Evolutionary conservation across 2,888 invertebrate genomes (phyloP).

Genomic region (Agonum fuliginosum): DNA sequence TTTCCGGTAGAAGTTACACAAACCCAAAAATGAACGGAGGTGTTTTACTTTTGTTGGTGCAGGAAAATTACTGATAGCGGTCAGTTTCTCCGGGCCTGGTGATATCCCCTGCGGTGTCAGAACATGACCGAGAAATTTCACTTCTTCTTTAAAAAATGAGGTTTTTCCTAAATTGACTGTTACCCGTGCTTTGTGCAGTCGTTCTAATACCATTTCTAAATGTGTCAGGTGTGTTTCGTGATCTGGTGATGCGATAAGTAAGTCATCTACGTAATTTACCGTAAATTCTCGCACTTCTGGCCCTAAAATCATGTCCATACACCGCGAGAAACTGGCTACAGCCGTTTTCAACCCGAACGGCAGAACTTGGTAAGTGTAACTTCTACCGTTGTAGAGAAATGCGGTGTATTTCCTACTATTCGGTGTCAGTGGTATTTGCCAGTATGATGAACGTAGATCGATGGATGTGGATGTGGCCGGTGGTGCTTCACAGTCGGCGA

Average conservation of each 20-base stretch:
- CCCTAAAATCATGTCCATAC: constrained; percentile 64
- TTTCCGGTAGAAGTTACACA: background rate
- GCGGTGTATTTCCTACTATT: constrained; percentile 62
- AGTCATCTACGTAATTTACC: constrained; percentile 66
- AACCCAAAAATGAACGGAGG: background rate
- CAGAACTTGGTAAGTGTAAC: constrained; percentile 66
- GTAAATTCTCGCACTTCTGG: constrained; percentile 63
- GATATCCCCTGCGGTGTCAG: constrained; percentile 53
- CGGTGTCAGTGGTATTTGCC: constrained; percentile 64
- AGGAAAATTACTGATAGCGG: background rate
- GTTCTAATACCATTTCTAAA: constrained; percentile 61
- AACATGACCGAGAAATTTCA: constrained; percentile 53
- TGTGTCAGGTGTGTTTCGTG: constrained; percentile 63
- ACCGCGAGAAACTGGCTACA: constrained; percentile 64
- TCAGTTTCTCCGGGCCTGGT: constrained; percentile 62
- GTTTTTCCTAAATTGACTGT: constrained; percentile 65
- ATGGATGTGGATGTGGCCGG: constrained; percentile 50
- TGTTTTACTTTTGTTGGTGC: background rate
- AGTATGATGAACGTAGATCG: constrained; percentile 56
- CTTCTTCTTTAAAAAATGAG: constrained; percentile 52
- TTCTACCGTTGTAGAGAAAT: constrained; percentile 62
- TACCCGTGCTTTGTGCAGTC: constrained; percentile 62
- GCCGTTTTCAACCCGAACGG: too few species aligned
- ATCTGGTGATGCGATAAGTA: constrained; percentile 64
- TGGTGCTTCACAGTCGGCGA: constrained; percentile 65